Base-by-base conservation (phyloP, 2,888 invertebrate species). In the Temnothorax unifasciatus region DNA sequence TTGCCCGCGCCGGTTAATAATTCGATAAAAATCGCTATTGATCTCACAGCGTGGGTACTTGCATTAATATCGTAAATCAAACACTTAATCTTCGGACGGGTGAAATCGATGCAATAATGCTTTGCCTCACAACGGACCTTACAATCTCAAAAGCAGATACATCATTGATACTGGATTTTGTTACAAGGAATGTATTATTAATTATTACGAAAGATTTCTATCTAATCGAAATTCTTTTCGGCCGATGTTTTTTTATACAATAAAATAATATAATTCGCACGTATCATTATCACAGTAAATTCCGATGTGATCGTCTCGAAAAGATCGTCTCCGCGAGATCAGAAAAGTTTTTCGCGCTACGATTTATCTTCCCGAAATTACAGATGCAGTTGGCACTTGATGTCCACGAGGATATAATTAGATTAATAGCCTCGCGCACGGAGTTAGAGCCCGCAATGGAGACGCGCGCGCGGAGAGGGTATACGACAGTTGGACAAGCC, bases 361-460 rank as follows among this genome's bases (percentile, higher is more conserved):
- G 25, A 81, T 81, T 71, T 71, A 81, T 81, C 59, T 47, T 57
- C 13, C 13, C 47, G 47, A 81, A 81, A 73, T 81, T 71, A 38
- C 59, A 59, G 59, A 54, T 47, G 38, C 59, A 81, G 59, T 81
- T 71, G 79, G 59, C 59, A 61, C 59, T 38, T 71, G 71, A 81
- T 81, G 59, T 71, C 34, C 71, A 71, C 47, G 50, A 81, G 59
- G 59, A 59, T 61, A 71, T 21, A 81, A 88, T 87, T 90, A 90
- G 89, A 92, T 92, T 91, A 91, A 92, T 91, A 87, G 87, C 85
- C 54, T 68, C 69, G 86, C 84, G 68, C 34, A n/a, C 38, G 15
- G 84, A 61, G 74, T 77, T 76, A 54, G 85, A 54, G 83, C 21
- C 59, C 54, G 59, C 50, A 68, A 44, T 21, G 81, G 85, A 34